Evolutionary conservation across 2,888 invertebrate genomes (phyloP).

Genomic region (Amitus sp.): DNA sequence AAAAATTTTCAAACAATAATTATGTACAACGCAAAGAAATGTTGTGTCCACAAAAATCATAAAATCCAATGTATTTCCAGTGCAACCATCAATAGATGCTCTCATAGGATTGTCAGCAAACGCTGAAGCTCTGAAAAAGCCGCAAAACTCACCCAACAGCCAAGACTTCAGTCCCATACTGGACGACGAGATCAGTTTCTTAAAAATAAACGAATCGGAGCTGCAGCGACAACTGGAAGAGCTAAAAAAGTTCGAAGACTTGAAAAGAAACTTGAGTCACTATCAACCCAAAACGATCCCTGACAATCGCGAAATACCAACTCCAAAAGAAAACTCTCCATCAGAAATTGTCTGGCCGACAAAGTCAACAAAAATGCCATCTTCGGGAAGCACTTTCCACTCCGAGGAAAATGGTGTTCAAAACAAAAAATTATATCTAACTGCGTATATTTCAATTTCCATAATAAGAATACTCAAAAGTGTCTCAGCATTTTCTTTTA

Average conservation of each 20-base stretch:
- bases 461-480: too few relatives aligned
- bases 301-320: too few relatives aligned
- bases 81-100: conserved; percentile 47
- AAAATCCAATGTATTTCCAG: conserved; percentile 25
- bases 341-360: background rate
- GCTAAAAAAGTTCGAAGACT: conserved; percentile 36
- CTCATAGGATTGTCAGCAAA: conserved; percentile 48
- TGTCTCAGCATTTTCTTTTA: too few relatives aligned
- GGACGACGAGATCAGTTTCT: conserved; percentile 7
- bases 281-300: background rate
- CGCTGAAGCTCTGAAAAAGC: conserved; percentile 23
- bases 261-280: conserved; percentile 25
- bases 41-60: too few relatives aligned
- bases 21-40: too few relatives aligned
- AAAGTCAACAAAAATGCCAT: background rate
- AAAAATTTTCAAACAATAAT: too few relatives aligned
- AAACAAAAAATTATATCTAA: too few relatives aligned
- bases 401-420: background rate
- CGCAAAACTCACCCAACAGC: background rate
- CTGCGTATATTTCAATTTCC: too few relatives aligned
- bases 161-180: background rate
- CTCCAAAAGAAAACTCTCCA: too few relatives aligned
- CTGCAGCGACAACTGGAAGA: conserved; percentile 36
- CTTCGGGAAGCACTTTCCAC: background rate
- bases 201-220: conserved; percentile 32